Percentiles rank a stretch among this genome's conserved stretches.
Evolutionary conservation across 1,140 invertebrate species (phyloP).

Genomic region (Hermetia illucens): DNA sequence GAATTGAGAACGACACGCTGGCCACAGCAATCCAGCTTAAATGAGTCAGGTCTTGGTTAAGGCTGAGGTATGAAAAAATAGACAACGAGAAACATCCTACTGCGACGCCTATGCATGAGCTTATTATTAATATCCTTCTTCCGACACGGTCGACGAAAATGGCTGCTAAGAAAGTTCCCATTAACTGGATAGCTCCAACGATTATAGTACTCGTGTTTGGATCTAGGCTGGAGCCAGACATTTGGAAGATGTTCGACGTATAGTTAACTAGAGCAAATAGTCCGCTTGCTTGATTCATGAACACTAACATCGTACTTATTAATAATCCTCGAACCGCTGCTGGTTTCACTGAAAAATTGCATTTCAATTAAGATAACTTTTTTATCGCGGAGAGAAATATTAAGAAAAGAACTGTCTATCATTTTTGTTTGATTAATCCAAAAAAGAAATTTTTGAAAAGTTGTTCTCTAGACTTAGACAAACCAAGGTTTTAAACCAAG

Average conservation of each 20-base stretch:
- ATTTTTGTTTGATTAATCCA: no score
- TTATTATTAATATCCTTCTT: slow-evolving; percentile 12
- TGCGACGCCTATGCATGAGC: slow-evolving; percentile 14
- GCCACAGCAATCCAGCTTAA: slow-evolving; percentile 21
- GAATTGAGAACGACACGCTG: slow-evolving; percentile 18
- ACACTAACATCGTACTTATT: no score
- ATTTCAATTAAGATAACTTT: no score
- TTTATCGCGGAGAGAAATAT: no score
- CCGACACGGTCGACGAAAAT: slow-evolving; percentile 20
- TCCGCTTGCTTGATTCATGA: no score
- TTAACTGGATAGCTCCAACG: slow-evolving; percentile 33
- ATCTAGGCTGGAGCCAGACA: slow-evolving; percentile 38
- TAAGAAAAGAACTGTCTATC: no score
- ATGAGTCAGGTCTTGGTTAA: slow-evolving; percentile 10
- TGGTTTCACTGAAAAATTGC: no score
- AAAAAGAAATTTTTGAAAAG: no score
- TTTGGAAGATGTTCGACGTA: slow-evolving; percentile 42
- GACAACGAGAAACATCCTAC: slow-evolving; percentile 13
- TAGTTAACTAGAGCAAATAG: slow-evolving; percentile 22
- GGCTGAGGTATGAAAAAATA: slow-evolving; percentile 11
- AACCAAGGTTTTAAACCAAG: no score
- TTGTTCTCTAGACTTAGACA: no score
- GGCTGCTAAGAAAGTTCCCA: slow-evolving; percentile 27
- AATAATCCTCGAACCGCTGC: no score
- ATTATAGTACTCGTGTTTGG: slow-evolving; percentile 38